Evolutionary conservation across 37 sponge, comb jelly and placozoan genomes (phyloP), one percentile per base, ranked within the genome.

Genomic region (Ianthella basta): DNA sequence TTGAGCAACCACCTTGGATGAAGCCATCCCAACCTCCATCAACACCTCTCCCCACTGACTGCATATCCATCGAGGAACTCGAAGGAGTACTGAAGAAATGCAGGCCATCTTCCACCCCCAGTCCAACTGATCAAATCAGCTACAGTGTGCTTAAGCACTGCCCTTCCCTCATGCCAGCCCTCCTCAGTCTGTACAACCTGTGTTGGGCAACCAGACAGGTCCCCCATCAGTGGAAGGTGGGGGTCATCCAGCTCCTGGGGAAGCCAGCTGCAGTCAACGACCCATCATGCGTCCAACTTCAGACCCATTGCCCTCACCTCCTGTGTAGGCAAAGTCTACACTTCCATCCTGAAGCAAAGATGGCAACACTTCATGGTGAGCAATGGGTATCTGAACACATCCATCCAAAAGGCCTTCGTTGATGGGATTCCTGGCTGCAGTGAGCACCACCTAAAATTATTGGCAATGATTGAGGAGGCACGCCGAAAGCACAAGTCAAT

Each of bases 251-350:
- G 37, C 60, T 80, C 33, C 6, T 80, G 20, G 60, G 34, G 18
- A 80, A 80, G 29, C 34, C 24, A 15, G 15, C 81, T 34, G 81
- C 81, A 32, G 81, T 16, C 3, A 37, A 80, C 16, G 60, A 80
- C 36, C 60, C 60, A 21, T 35, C 60, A 20, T 21, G n/a, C n/a
- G n/a, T n/a, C n/a, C n/a, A n/a, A n/a, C n/a, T n/a, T n/a, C n/a
- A n/a, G n/a, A n/a, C n/a, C n/a, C 40, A 72, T 72, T 72, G 73
- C 73, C 73, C 73, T 72, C 40, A 72, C 73, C 73, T 72, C 73
- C 39, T 72, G 73, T 32, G 14, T 72, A 10, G 80, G 80, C 10
- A 80, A 57, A 57, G 27, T 80, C 12, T 57, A 54, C 59, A 55
- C 60, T 5, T 55, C 59, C 10, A 59, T 80, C 10, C 59, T 80